A percentile compares a stretch with the other conserved stretches of the same genome.
Conservation (phyloP, 2,113 vertebrate genomes). For the Pluvialis apricaria region DNA sequence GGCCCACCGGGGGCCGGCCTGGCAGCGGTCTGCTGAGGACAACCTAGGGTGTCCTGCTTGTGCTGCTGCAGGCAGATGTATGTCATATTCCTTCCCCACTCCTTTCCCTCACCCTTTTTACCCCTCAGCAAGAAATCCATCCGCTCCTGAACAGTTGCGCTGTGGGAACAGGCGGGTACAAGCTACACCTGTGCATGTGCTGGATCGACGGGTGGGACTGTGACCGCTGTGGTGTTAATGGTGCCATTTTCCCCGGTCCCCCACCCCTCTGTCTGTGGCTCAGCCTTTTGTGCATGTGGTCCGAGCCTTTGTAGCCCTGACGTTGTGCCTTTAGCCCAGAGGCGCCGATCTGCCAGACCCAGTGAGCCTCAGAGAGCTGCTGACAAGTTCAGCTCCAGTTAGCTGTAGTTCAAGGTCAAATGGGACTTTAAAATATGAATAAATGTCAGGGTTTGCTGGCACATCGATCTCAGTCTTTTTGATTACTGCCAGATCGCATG, state of each 20-base stretch:
- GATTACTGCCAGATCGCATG: conserved; percentile 57
- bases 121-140: neutral
- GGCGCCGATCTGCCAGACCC: neutral
- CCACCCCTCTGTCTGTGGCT: neutral
- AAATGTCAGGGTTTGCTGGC: conserved; percentile 43
- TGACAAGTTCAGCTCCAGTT: conserved; percentile 28
- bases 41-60: fast-evolving
- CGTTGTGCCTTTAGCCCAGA: neutral
- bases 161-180: fast-evolving
- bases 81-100: neutral
- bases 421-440: conserved; percentile 51
- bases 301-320: neutral
- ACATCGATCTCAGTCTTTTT: conserved; percentile 55
- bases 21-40: neutral
- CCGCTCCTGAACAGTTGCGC: fast-evolving
- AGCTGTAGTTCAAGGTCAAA: conserved; percentile 61
- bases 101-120: neutral
- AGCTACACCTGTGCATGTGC: fast-evolving
- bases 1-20: neutral
- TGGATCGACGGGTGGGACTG: neutral
- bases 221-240: fast-evolving
- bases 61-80: fast-evolving
- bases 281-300: neutral
- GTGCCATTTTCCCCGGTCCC: neutral
- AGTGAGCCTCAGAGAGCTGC: neutral